These are phyloP conservation scores for Larimichthys polyactis DNA, from an alignment of 2,113 vertebrate genomes.

Conservation along the genomic window DNA sequence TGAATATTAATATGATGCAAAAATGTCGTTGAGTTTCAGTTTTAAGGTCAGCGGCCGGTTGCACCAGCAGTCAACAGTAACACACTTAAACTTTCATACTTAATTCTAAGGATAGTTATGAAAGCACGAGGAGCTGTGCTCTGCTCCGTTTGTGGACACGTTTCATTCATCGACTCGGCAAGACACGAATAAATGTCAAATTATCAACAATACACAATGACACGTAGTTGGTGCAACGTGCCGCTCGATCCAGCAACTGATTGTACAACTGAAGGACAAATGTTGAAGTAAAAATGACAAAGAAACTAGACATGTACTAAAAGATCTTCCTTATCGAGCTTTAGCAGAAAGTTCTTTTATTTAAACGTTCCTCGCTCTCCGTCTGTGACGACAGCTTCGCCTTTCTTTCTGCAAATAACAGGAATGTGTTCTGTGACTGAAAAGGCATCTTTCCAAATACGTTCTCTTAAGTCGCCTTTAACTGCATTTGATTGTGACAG, in stretches of 20 bases:
- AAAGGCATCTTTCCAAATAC: conserved; percentile 15
- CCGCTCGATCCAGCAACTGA: background rate
- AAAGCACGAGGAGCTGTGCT: too few species aligned
- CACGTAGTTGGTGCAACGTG: background rate
- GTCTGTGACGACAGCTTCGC: conserved; percentile 26
- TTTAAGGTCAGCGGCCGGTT: background rate
- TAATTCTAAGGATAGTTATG: too few species aligned
- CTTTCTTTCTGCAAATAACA: conserved; percentile 51
- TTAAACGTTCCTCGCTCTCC: conserved; percentile 4
- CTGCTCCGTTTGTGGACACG: too few species aligned
- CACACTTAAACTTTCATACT: too few species aligned
- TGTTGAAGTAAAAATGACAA: background rate
- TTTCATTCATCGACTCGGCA: too few species aligned
- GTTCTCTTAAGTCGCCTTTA: conserved; percentile 71
- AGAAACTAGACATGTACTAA: background rate
- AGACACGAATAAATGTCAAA: too few species aligned
- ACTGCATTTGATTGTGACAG: conserved; percentile 71
- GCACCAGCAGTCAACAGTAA: conserved; percentile 3
- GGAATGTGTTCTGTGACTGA: conserved; percentile 35
- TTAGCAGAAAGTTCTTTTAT: background rate
- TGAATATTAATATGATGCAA: background rate
- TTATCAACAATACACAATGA: too few species aligned
- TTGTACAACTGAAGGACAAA: background rate
- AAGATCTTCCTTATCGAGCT: conserved; percentile 24
- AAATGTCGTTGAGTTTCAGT: background rate